These are phyloP conservation scores for Falco peregrinus DNA, from an alignment of 2,797 vertebrate species.

Conservation along the genomic window DNA sequence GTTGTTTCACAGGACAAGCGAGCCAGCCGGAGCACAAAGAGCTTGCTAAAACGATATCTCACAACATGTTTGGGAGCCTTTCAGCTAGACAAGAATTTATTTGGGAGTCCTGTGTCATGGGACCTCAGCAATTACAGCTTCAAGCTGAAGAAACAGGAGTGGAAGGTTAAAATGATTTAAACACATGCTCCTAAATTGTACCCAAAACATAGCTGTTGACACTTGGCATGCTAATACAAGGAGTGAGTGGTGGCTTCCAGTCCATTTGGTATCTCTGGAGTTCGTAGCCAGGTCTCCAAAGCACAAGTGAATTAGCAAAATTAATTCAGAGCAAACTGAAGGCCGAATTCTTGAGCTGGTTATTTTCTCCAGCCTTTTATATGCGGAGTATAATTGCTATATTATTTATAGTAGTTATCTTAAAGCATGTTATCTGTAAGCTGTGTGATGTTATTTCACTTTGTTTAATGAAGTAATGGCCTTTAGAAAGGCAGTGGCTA, in stretches of 20 bases:
- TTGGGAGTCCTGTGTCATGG: slow-evolving; percentile 62
- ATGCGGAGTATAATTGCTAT: slow-evolving; percentile 26
- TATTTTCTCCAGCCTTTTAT: not conserved
- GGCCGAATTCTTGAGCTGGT: not conserved
- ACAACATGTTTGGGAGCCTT: slow-evolving; percentile 48
- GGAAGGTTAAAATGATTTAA: slow-evolving; percentile 70
- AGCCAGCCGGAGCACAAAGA: slow-evolving; percentile 73
- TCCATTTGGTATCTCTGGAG: not conserved
- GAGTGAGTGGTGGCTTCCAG: slow-evolving; percentile 43
- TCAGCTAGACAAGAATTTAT: slow-evolving; percentile 74
- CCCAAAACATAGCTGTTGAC: slow-evolving; percentile 71
- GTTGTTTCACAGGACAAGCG: slow-evolving; percentile 65
- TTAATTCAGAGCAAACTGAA: not conserved
- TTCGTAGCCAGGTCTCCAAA: not conserved
- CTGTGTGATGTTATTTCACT: slow-evolving; percentile 38
- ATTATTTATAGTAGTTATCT: slow-evolving; percentile 67
- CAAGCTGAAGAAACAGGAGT: slow-evolving; percentile 66
- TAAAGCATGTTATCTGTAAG: slow-evolving; percentile 63
- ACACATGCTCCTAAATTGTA: slow-evolving; percentile 67
- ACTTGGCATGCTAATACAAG: slow-evolving; percentile 44
- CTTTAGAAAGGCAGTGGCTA: slow-evolving; percentile 21
- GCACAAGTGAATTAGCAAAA: slow-evolving; percentile 49
- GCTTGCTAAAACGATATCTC: slow-evolving; percentile 55
- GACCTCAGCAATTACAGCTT: slow-evolving; percentile 67
- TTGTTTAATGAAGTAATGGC: slow-evolving; percentile 52